Evolutionary conservation across 2,888 invertebrate genomes (phyloP).

Genomic region (Microplitis manilae): DNA sequence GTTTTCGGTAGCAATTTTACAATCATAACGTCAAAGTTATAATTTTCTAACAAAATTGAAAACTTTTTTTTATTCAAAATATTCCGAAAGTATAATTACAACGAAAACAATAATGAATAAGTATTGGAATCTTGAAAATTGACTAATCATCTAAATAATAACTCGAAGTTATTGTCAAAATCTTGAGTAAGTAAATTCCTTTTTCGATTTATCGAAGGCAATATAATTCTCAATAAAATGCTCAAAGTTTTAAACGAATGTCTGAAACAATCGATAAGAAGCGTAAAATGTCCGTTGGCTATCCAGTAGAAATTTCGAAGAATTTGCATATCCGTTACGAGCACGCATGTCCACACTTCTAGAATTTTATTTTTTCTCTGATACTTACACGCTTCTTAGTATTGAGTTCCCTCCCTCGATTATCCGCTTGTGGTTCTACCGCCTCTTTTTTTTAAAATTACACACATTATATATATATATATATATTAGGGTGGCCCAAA

Average conservation of each 20-base stretch:
- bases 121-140: no score
- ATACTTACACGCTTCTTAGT: slow-evolving; percentile 16
- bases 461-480: background rate
- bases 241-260: background rate
- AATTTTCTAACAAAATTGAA: no score
- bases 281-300: slow-evolving; percentile 31
- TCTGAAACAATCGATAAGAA: slow-evolving; percentile 29
- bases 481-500: no score
- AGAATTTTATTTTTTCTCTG: slow-evolving; percentile 19
- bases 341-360: slow-evolving; percentile 23
- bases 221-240: background rate
- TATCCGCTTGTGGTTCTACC: slow-evolving; percentile 20
- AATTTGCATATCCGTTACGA: slow-evolving; percentile 51
- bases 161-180: background rate
- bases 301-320: slow-evolving; percentile 34
- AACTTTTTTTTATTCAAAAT: no score
- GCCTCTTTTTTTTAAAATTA: slow-evolving; percentile 12
- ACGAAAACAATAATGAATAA: no score
- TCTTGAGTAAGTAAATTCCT: background rate
- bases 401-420: slow-evolving; percentile 24
- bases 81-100: no score
- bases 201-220: slow-evolving; percentile 18
- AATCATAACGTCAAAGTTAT: no score
- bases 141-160: no score
- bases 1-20: no score